phyloP scores from a whole-genome alignment of 2,797 vertebrate species.

The Tenualosa thibaudeaui region DNA sequence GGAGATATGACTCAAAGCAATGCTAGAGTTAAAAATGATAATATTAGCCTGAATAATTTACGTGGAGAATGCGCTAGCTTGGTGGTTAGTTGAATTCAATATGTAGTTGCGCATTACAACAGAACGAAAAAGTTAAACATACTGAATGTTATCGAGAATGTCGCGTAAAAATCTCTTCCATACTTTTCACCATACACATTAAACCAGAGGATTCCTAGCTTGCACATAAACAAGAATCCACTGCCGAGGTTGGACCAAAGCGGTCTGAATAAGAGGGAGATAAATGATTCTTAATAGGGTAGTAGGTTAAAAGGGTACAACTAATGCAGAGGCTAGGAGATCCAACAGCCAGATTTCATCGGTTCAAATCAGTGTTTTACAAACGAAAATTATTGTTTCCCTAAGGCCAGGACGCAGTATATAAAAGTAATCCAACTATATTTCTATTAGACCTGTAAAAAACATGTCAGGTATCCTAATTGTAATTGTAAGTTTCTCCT shows the following conservation, averaged over 20 bases:
- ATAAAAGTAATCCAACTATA: background rate
- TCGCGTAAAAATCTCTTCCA: too few species aligned
- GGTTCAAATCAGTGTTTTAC: background rate
- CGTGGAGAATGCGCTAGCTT: background rate
- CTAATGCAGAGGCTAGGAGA: background rate
- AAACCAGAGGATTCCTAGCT: background rate
- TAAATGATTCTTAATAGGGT: background rate
- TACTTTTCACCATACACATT: background rate
- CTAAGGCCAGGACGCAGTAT: background rate
- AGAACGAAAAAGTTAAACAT: background rate
- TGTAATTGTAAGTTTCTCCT: background rate
- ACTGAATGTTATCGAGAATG: too few species aligned
- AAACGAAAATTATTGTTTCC: background rate
- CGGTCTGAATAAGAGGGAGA: background rate
- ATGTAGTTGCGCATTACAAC: background rate
- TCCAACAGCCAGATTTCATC: background rate
- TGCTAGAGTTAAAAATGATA: background rate
- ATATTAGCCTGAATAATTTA: background rate
- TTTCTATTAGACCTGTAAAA: background rate
- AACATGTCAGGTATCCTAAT: background rate
- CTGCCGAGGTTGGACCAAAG: background rate
- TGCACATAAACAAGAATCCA: background rate
- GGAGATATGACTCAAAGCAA: background rate
- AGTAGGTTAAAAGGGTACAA: background rate
- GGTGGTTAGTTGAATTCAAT: background rate